A percentile compares a stretch with the other conserved stretches of the same genome.
These are phyloP conservation scores for Hippocampus comes DNA, from an alignment of 2,113 vertebrate species.

Conservation along the genomic window DNA sequence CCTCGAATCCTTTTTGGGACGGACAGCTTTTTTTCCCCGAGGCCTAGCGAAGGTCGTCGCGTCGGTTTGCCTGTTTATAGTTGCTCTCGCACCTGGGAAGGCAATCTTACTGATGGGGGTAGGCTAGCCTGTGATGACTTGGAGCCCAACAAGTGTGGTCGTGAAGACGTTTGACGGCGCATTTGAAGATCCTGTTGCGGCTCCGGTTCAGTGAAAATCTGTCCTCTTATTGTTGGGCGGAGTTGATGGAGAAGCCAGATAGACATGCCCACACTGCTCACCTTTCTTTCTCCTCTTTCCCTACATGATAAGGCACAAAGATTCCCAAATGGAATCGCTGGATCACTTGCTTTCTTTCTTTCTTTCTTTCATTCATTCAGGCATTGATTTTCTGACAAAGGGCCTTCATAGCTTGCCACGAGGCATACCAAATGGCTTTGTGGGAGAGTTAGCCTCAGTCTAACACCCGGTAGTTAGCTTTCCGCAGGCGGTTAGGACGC, in stretches of 20 bases:
- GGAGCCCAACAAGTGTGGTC: neutral
- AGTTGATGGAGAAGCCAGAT: slow-evolving; percentile 53
- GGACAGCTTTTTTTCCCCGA: no score
- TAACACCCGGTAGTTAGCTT: no score
- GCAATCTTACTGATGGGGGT: neutral
- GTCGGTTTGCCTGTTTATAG: neutral
- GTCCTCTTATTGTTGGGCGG: slow-evolving; percentile 32
- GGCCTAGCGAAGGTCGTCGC: no score
- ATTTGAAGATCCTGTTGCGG: slow-evolving; percentile 30
- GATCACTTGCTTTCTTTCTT: slow-evolving; percentile 32
- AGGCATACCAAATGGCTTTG: no score
- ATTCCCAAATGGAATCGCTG: slow-evolving; percentile 58
- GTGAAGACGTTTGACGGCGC: neutral
- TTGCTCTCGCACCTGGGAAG: neutral
- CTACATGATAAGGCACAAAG: slow-evolving; percentile 50
- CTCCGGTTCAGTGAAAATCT: slow-evolving; percentile 39
- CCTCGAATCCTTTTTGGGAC: no score
- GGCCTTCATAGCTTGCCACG: slow-evolving; percentile 37
- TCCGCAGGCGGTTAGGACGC: no score
- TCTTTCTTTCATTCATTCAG: slow-evolving; percentile 18
- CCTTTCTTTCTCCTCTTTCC: slow-evolving; percentile 31
- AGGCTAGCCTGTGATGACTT: neutral
- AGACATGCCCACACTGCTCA: slow-evolving; percentile 46
- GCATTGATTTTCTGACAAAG: slow-evolving; percentile 45
- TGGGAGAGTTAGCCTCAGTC: no score